Percentiles rank a stretch among this genome's conserved stretches.
These are phyloP conservation scores for Megalurothrips usitatus DNA, from an alignment of 2,888 invertebrate genomes.

Conservation along the genomic window DNA sequence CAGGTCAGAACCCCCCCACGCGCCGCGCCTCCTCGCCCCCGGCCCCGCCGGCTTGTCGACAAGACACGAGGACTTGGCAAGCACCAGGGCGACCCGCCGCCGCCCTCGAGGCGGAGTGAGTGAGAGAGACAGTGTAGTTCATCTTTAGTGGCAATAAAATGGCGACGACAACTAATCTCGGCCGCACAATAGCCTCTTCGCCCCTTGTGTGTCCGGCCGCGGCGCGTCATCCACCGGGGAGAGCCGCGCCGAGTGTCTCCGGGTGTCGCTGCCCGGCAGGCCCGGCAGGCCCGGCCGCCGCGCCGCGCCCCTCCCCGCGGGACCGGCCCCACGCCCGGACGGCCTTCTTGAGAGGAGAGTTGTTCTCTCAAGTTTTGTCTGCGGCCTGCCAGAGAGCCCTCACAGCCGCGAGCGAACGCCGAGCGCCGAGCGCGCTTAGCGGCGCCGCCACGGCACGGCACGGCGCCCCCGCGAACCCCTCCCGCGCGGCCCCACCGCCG, in stretches of 20 bases:
- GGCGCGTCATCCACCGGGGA: no score
- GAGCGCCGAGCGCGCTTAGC: neutral
- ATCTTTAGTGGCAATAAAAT: slow-evolving; percentile 31
- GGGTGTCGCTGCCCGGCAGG: no score
- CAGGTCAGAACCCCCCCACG: neutral
- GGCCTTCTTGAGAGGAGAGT: slow-evolving; percentile 10
- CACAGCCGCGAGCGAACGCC: neutral
- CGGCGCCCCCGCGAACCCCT: no score
- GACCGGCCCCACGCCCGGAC: neutral
- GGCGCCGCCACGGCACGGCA: neutral
- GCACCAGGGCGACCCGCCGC: neutral
- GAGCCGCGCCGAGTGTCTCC: neutral
- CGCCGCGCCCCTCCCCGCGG: slow-evolving; percentile 52
- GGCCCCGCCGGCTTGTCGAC: no score
- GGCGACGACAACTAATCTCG: slow-evolving; percentile 17
- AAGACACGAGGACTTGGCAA: neutral
- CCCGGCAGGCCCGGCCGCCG: slow-evolving; percentile 45
- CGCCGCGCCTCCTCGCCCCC: neutral
- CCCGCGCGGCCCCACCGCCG: neutral
- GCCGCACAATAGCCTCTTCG: slow-evolving; percentile 1
- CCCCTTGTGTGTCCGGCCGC: neutral
- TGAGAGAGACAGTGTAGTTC: neutral
- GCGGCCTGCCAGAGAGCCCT: neutral
- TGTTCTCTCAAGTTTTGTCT: slow-evolving; percentile 21
- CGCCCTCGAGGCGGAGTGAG: neutral